Conservation (phyloP, 1,140 invertebrate genomes). For the Spodoptera frugiperda region DNA sequence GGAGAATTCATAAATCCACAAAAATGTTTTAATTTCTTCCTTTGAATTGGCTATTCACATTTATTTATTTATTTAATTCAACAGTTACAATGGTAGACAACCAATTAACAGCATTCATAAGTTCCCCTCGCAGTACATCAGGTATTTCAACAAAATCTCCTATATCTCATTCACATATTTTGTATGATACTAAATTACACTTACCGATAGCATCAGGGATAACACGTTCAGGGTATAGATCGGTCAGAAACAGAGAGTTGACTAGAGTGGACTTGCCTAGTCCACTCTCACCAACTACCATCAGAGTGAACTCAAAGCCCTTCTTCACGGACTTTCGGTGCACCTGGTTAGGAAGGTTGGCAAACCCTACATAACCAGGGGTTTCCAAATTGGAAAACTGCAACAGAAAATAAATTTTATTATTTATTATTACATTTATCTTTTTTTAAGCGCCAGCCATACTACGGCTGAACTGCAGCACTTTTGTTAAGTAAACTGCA, state of each 20-base stretch:
- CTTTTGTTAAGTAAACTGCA: no score
- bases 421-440: not conserved
- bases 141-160: no score
- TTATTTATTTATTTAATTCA: no score
- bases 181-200: conserved; percentile 36
- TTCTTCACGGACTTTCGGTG: conserved; percentile 98
- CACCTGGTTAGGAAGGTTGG: conserved; percentile 98
- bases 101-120: no score
- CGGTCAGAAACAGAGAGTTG: conserved; percentile 98
- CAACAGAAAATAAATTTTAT: conserved; percentile 52
- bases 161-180: no score
- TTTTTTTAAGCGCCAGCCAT: not conserved
- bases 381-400: conserved; percentile 94
- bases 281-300: conserved; percentile 99
- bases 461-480: no score
- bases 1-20: no score
- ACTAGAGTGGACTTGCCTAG: conserved; percentile 99
- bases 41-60: no score
- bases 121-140: no score
- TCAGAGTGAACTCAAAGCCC: conserved; percentile 98
- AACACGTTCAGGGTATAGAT: conserved; percentile 95
- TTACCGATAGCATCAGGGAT: conserved; percentile 95
- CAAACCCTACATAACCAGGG: conserved; percentile 96
- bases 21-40: no score
- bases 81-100: no score